Evolutionary conservation across 1,140 invertebrate genomes (phyloP).

Genomic region (Rhynchophorus ferrugineus): DNA sequence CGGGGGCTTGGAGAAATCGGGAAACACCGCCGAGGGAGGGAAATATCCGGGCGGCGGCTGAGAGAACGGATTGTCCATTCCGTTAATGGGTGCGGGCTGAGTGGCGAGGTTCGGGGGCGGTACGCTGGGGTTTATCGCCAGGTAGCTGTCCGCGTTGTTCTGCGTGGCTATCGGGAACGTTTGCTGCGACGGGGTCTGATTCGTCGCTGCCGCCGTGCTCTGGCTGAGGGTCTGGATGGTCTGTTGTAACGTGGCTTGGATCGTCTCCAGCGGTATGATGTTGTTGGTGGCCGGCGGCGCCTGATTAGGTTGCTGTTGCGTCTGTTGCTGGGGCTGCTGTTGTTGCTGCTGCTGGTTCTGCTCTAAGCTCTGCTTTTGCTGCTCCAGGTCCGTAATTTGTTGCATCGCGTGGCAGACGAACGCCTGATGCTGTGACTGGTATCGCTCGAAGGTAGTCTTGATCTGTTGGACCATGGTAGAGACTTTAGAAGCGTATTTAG

Average conservation of each 20-base stretch:
- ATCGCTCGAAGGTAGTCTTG: conserved; percentile 45
- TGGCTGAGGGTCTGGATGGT: conserved; percentile 31
- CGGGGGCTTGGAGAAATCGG: conserved; percentile 61
- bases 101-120: conserved; percentile 14
- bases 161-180: conserved; percentile 12
- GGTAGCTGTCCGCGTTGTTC: conserved; percentile 6
- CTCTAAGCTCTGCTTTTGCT: conserved; percentile 69
- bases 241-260: conserved; percentile 32
- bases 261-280: conserved; percentile 31
- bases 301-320: conserved; percentile 12
- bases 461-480: conserved; percentile 47
- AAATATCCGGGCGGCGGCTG: conserved; percentile 52
- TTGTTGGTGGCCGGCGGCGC: conserved; percentile 19
- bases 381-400: conserved; percentile 76
- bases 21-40: conserved; percentile 59
- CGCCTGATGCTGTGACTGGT: conserved; percentile 90
- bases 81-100: conserved; percentile 27
- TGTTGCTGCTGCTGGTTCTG: conserved; percentile 48
- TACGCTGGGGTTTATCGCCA: conserved; percentile 11
- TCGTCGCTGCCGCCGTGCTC: conserved; percentile 15
- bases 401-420: conserved; percentile 86
- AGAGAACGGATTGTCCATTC: conserved; percentile 40
- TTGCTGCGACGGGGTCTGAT: conserved; percentile 20
- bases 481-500: conserved; percentile 68
- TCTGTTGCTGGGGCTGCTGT: conserved; percentile 35